A percentile compares a stretch with the other conserved stretches of the same genome.
These are phyloP conservation scores for Cyprinodon brontotheroides DNA, from an alignment of 2,113 vertebrate genomes.

Conservation along the genomic window DNA sequence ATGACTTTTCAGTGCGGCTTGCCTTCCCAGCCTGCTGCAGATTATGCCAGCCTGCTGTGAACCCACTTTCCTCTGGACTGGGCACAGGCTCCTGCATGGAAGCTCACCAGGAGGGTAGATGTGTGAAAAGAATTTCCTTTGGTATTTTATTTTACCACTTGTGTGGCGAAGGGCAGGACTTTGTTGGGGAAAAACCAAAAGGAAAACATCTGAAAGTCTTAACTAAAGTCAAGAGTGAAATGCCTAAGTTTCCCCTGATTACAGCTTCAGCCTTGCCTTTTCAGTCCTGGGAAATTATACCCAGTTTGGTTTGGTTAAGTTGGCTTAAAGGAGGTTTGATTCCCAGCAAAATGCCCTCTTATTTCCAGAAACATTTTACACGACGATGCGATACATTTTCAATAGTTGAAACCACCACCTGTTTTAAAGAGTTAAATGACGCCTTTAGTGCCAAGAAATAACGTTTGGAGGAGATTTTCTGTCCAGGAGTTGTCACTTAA, in stretches of 20 bases:
- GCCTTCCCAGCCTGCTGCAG: slow-evolving; percentile 59
- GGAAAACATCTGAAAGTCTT: slow-evolving; percentile 15
- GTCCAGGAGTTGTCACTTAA: slow-evolving; percentile 39
- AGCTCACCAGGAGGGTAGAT: slow-evolving; percentile 35
- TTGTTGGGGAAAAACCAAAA: slow-evolving; percentile 53
- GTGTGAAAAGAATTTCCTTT: slow-evolving; percentile 39
- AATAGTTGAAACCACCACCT: slow-evolving; percentile 28
- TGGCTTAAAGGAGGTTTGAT: slow-evolving; percentile 1
- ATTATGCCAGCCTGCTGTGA: slow-evolving; percentile 39
- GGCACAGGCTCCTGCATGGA: slow-evolving; percentile 37
- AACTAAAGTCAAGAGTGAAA: slow-evolving; percentile 42
- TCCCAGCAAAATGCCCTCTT: slow-evolving; percentile 18
- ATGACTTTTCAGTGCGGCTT: slow-evolving; percentile 74
- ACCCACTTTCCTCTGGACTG: slow-evolving; percentile 21
- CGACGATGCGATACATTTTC: slow-evolving; percentile 6
- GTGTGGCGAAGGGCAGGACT: slow-evolving; percentile 50
- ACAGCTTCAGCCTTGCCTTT: slow-evolving; percentile 27
- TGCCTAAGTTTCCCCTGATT: slow-evolving; percentile 43
- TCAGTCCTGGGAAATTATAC: slow-evolving; percentile 24
- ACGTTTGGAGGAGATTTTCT: slow-evolving; percentile 30
- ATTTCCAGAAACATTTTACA: slow-evolving; percentile 17
- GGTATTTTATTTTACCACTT: slow-evolving; percentile 51
- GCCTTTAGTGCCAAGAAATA: slow-evolving; percentile 11
- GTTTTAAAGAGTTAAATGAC: slow-evolving; percentile 4
- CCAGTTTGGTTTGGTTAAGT: slow-evolving; percentile 26